Evolutionary conservation across 2,113 vertebrate genomes (phyloP).

Genomic region (Lucifuga dentata): DNA sequence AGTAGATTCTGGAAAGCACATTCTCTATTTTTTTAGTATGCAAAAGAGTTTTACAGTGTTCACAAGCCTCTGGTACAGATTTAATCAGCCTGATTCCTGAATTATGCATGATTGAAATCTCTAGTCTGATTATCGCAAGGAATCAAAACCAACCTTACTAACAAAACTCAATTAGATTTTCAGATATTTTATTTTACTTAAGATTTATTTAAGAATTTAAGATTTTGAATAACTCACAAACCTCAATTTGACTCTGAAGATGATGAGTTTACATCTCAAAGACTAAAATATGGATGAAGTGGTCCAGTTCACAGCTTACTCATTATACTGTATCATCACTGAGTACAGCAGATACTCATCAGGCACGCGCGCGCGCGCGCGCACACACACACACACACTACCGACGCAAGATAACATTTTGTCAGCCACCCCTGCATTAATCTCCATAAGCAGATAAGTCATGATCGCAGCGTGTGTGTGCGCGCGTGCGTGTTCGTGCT

Average conservation of each 20-base stretch:
- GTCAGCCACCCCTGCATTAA: conserved; percentile 20
- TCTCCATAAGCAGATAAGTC: conserved; percentile 3
- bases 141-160: conserved; percentile 17
- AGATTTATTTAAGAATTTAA: conserved; percentile 10
- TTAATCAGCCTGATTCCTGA: conserved; percentile 58
- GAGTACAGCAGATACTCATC: too few species aligned
- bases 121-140: conserved; percentile 34
- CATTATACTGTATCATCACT: too few species aligned
- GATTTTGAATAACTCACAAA: too few species aligned
- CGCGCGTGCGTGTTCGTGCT: conserved; percentile 1
- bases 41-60: conserved; percentile 45
- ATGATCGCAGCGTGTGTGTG: not conserved
- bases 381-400: conserved; percentile 23
- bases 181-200: too few species aligned
- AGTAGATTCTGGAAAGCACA: conserved; percentile 11
- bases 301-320: too few species aligned
- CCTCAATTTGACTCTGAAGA: too few species aligned
- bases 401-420: conserved; percentile 43
- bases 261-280: too few species aligned
- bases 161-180: conserved; percentile 43
- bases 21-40: conserved; percentile 24
- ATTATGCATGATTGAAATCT: conserved; percentile 63
- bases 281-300: too few species aligned
- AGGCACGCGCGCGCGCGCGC: conserved; percentile 9
- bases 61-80: conserved; percentile 31